Base-by-base conservation (phyloP, 2,888 invertebrate species). In the Gonocerus acuteangulatus region DNA sequence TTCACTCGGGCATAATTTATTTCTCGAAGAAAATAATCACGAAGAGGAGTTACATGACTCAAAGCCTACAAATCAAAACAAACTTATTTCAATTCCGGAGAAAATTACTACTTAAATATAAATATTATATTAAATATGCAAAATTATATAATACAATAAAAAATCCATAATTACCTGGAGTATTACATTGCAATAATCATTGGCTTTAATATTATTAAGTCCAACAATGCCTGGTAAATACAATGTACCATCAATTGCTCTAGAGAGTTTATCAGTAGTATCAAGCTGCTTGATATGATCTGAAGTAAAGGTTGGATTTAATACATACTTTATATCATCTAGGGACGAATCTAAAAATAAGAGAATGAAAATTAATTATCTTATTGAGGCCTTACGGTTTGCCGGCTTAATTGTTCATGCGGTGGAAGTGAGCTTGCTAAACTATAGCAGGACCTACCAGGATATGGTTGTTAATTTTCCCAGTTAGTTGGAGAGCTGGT, bases 141-240 rank as follows among this genome's bases (percentile, higher is more conserved):
- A 9, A 27, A 27, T 27, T 27, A 27, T 27, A 27, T 27, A 27
- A 6, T 6, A 27, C 4, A 9, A 27, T 27, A 27, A 27, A 6
- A 27, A 27, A 9, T 6, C 9, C 27, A 27, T 27, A 27, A 15
- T 74, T 75, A 91, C 92, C 81, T 94, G 94, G 60, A 99, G 78
- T 60, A 99, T 90, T 49, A 97, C 99, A 78, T 99, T 99, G 74
- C 97, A 97, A 73, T 99, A 99, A 75, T 99, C 99, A 76, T 99
- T 99, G 2, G 95, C 96, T 77, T 99, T 99, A 69, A 99, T 99
- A 74, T 99, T 99, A 73, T 99, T 99, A 51, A 99, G 79, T 0
- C 95, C 95, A 18, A 99, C 95, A 71, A 99, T 95, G 61, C 95
- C 99, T 2, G 97, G 97, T 72, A 92, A 84, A 74, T 99, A 99